Conservation (phyloP, 2,797 vertebrate genomes). For the Muraenolepis orangiensis region DNA sequence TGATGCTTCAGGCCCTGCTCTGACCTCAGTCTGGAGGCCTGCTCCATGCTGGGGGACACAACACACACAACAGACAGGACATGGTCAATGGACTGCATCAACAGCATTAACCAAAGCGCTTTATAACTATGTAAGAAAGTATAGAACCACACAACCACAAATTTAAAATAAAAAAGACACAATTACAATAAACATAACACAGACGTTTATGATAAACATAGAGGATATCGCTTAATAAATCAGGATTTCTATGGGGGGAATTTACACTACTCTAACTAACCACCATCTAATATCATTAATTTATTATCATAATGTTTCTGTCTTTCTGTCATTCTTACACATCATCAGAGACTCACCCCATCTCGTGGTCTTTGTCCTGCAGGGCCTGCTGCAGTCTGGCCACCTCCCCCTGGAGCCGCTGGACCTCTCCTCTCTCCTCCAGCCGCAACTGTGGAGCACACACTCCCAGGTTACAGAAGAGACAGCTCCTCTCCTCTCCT, state of each 20-base stretch:
- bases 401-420: constrained; percentile 75
- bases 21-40: neutral
- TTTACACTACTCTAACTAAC: neutral
- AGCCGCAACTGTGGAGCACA: constrained; percentile 23
- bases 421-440: constrained; percentile 28
- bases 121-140: too few species aligned
- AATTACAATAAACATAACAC: too few species aligned
- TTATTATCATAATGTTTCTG: neutral
- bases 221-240: too few species aligned
- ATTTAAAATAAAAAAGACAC: too few species aligned
- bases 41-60: neutral
- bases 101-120: too few species aligned
- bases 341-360: constrained; percentile 64
- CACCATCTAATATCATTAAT: too few species aligned
- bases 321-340: too few species aligned
- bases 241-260: too few species aligned
- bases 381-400: constrained; percentile 67
- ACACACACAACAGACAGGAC: neutral
- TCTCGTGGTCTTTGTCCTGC: constrained; percentile 71
- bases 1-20: neutral
- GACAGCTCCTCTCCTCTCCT: neutral
- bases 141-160: too few species aligned
- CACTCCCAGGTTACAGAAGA: neutral
- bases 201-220: too few species aligned
- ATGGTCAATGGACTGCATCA: too few species aligned